Base-by-base conservation (phyloP, 2,113 vertebrate genomes). In the Sorex fumeus region DNA sequence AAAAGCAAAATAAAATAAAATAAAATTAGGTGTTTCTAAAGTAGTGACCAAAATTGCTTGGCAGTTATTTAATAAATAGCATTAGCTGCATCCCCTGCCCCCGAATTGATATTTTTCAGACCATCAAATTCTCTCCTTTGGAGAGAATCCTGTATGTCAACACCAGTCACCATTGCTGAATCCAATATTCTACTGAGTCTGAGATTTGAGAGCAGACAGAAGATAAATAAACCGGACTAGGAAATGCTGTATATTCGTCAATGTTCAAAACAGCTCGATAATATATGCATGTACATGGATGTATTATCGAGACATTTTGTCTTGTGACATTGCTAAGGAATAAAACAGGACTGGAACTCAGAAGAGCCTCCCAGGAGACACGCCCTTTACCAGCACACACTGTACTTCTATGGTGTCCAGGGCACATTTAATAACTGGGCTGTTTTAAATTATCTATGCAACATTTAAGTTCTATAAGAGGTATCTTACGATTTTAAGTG, bases 51-150 rank as follows among this genome's bases (percentile, higher is more conserved):
- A 66, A 93, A 60, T 79, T 45, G 6, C 71, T 34, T 60, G n/a
- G 50, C 9, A 67, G 89, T 84, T 36, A 89, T 43, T 69, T 81
- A 75, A 72, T 72, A 82, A 62, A 70, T 32, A 40, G 6, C 69
- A 81, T 60, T 60, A 2, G 21, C 21, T 60, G 3, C 9, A 60
- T 60, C 40, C 13, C 43, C 70, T 13, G n/a, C 66, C 84, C n/a
- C 75, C 18, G 2, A n/a, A n/a, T n/a, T n/a, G 16, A 40, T 15
- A 71, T 45, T 40, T 83, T 47, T 47, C 36, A 88, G 13, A 36
- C 50, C 18, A 60, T 57, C n/a, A 86, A 78, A 85, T 84, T 60
- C 27, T 90, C 60, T 53, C 16, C 4, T 19, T n/a, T n/a, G n/a
- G 27, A 34, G 13, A 94, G 53, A 88, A 67, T 23, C 57, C 21